Base-by-base conservation (phyloP, 2,797 vertebrate genomes). In the Petrocephalus sullivani region DNA sequence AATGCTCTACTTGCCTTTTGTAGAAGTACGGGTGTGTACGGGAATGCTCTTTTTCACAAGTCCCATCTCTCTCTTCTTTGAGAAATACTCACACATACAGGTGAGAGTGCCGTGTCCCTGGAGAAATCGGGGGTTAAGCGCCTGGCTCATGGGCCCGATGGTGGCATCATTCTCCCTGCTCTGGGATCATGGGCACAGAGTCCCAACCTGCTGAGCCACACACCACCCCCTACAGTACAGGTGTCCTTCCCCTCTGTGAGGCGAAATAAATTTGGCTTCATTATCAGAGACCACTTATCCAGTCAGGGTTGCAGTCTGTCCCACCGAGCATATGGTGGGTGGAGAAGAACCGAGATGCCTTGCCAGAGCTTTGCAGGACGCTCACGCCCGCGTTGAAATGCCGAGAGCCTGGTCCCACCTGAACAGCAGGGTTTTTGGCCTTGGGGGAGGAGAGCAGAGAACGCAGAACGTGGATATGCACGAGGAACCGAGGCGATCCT, bases 261-360 rank as follows among this genome's bases (percentile, higher is more conserved):
- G 19, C 7, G 71, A 78, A 78, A 78, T 78, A 78, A 7, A 46
- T 78, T 78, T 78, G 71, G 71, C 71, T 78, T 78, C 71, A 78
- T 78, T 78, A 78, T 78, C 71, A 78, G 37, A 4, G 37, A 46
- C 71, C 71, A 46, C 71, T 78, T 78, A 41, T 78, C 71, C 71
- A 78, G 71, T 78, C 33, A 78, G 37, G 71, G 71, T 41, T 46
- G 71, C 37, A 78, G 37, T 78, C 71, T 78, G 37, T 46, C 71
- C 71, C 37, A n/a, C 71, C 71, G 19, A 78, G 16, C 71, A 78
- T 78, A 78, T 46, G 71, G 71, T 6, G 16, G 37, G 41, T 78
- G 71, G 71, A 78, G 71, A 41, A 46, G 14, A 46, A 78, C 16
- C 12, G 12, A 33, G 19, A 41, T 46, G 33, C 37, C 7, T 46